Evolutionary conservation across 2,888 invertebrate genomes (phyloP), one percentile per base, ranked within the genome.

Genomic region (Theretra japonica): DNA sequence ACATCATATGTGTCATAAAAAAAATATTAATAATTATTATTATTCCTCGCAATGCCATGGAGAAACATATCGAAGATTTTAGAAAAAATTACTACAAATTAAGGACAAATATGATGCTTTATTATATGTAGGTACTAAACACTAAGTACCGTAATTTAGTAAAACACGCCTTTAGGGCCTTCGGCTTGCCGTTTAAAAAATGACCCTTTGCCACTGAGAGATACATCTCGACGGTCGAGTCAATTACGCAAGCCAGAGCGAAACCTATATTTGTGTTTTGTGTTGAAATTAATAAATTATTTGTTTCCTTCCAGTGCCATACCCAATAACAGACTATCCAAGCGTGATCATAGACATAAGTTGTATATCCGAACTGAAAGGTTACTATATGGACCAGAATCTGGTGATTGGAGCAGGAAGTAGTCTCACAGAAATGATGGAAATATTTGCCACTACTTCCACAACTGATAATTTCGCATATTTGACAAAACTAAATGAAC

Each of bases 321-420:
- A 90, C 73, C 89, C 93, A 6, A 85, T 89, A 53, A 75, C 80
- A 4, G 82, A 84, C 56, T 86, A 86, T 73, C 88, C 90, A 70
- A 88, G 91, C 59, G 80, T 94, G 8, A 95, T 96, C 73, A 95
- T 97, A 60, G 96, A 97, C 79, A 87, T 97, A 0, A 95, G 94
- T 68, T 88, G 87, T 0, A 90, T 97, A 1, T 79, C 88, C 8
- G 96, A 96, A 77, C 83, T 97, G 1, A 94, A 92, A 73, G 89
- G 84, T 0, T 84, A 93, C 75, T 76, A 73, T 2, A 74, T 92
- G 0, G 89, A 89, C 59, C 86, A 82, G 60, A 90, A 90, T 58
- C 81, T 96, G 17, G 83, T 90, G 1, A 75, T 96, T 0, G 96
- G 96, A 0, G 95, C 94, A 8, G 95, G 94, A 68, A 90, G 95